Percentiles rank a stretch among this genome's conserved stretches.
Evolutionary conservation across 1,140 invertebrate species (phyloP).

Genomic region (Hesperophylax magnus): DNA sequence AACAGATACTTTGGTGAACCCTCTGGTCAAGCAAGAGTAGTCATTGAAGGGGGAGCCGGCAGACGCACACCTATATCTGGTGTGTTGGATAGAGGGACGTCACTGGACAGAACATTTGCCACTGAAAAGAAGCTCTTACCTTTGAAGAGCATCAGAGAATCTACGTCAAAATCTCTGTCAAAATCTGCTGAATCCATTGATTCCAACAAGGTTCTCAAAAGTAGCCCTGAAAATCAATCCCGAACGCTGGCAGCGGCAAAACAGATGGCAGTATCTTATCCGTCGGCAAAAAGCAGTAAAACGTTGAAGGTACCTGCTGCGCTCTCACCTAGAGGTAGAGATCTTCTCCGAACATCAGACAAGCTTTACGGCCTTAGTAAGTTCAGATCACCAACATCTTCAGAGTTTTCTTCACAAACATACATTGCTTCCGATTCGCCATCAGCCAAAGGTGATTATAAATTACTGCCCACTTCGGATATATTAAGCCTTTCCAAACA

Average conservation of each 20-base stretch:
- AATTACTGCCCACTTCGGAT: background rate
- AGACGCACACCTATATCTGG: constrained; percentile 67
- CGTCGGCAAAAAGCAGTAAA: constrained; percentile 60
- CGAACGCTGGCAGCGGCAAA: constrained; percentile 63
- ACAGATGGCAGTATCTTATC: constrained; percentile 63
- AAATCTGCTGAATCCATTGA: constrained; percentile 72
- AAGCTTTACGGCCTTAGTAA: constrained; percentile 42
- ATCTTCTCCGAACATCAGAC: constrained; percentile 61
- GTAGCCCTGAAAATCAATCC: constrained; percentile 38
- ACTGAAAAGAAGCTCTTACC: constrained; percentile 60
- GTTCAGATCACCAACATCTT: constrained; percentile 43
- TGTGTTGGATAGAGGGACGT: constrained; percentile 67
- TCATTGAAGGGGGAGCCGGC: constrained; percentile 68
- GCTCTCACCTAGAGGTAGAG: constrained; percentile 66
- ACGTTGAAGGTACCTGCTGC: background rate
- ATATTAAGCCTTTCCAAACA: constrained; percentile 8
- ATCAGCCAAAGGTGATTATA: background rate
- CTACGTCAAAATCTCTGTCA: constrained; percentile 48
- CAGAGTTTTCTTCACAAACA: constrained; percentile 45
- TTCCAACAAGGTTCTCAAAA: constrained; percentile 66
- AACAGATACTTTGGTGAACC: constrained; percentile 58
- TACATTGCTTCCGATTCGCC: constrained; percentile 40
- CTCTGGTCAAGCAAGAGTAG: constrained; percentile 59
- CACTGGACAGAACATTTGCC: constrained; percentile 67
- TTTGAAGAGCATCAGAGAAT: constrained; percentile 52